Conservation (phyloP, 2,888 invertebrate genomes). For the Drosophila meridionalis region DNA sequence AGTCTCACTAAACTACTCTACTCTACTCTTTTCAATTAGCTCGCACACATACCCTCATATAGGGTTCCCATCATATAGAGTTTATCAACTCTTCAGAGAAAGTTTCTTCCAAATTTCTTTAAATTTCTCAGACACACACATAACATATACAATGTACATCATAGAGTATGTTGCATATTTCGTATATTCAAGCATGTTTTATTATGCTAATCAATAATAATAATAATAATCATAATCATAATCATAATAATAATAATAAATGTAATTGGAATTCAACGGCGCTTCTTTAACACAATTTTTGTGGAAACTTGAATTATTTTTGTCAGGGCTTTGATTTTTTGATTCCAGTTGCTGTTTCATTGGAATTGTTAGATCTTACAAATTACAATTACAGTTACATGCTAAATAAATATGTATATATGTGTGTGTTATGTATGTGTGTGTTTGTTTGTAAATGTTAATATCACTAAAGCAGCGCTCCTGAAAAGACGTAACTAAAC, state of each 20-base stretch:
- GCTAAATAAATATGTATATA: constrained; percentile 62
- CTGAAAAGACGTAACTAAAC: constrained; percentile 53
- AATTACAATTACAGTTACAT: constrained; percentile 55
- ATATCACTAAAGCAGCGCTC: constrained; percentile 80
- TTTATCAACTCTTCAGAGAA: background rate
- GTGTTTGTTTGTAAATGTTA: constrained; percentile 67
- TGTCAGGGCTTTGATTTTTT: constrained; percentile 9
- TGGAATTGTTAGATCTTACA: constrained; percentile 55
- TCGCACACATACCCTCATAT: background rate
- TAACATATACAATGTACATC: background rate
- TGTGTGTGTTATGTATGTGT: constrained; percentile 12
- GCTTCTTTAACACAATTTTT: constrained; percentile 48
- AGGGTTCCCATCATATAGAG: background rate
- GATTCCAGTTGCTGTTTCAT: constrained; percentile 13
- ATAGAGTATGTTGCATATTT: constrained; percentile 71
- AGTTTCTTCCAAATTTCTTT: background rate
- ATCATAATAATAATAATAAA: constrained; percentile 35
- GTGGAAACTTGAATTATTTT: constrained; percentile 31
- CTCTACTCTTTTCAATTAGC: background rate
- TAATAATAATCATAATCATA: constrained; percentile 54
- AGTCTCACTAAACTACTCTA: background rate
- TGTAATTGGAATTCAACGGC: constrained; percentile 63
- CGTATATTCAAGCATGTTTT: constrained; percentile 80
- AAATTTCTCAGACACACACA: background rate
- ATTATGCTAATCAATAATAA: constrained; percentile 74